Evolutionary conservation across 1,140 invertebrate genomes (phyloP).

Genomic region (Nasonia giraulti): DNA sequence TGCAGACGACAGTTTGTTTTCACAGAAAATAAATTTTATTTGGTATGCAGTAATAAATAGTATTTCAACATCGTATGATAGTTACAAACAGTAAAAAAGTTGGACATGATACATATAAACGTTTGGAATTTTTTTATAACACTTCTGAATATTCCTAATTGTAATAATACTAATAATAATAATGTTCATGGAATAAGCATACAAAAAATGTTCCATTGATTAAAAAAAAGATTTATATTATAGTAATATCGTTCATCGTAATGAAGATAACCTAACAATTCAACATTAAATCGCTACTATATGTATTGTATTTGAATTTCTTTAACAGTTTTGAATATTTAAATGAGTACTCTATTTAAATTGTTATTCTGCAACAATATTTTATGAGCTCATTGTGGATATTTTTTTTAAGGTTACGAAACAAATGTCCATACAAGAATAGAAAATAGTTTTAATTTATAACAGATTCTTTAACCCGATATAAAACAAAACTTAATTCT

Average conservation of each 20-base stretch:
- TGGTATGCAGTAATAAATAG: slow-evolving; percentile 18
- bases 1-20: background rate
- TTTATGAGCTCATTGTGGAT: too few species aligned
- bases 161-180: background rate
- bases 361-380: background rate
- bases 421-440: background rate
- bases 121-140: slow-evolving; percentile 7
- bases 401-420: too few species aligned
- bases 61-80: slow-evolving; percentile 3
- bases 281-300: background rate
- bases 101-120: background rate
- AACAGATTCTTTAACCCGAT: background rate
- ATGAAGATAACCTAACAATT: background rate
- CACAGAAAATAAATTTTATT: slow-evolving; percentile 47
- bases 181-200: background rate
- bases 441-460: too few species aligned
- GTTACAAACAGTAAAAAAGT: slow-evolving; percentile 24
- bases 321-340: background rate
- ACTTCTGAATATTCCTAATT: background rate
- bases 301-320: background rate
- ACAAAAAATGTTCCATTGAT: background rate
- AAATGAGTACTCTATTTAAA: background rate
- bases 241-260: too few species aligned
- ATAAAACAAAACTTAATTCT: background rate
- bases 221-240: too few species aligned